Conservation (phyloP, 2,888 invertebrate genomes). For the Pecten maximus region DNA sequence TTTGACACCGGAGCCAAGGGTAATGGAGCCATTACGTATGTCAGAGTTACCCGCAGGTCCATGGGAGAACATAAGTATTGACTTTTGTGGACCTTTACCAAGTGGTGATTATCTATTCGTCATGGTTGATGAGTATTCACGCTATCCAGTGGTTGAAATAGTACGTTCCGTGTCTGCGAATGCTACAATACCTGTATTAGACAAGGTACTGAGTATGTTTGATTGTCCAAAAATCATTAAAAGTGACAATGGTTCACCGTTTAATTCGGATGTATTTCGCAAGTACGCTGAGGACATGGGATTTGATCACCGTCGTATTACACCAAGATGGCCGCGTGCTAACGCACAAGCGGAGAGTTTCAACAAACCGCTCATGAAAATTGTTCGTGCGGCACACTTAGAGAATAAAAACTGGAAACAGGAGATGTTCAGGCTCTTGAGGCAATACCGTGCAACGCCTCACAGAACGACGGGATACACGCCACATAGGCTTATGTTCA, state of each 20-base stretch:
- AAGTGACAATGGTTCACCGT: constrained; percentile 53
- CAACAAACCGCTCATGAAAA: constrained; percentile 46
- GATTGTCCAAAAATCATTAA: constrained; percentile 51
- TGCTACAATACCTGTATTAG: constrained; percentile 44
- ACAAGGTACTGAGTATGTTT: constrained; percentile 48
- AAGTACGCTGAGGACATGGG: constrained; percentile 45
- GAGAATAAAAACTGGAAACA: constrained; percentile 10
- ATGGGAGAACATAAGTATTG: constrained; percentile 42
- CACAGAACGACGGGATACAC: constrained; percentile 48
- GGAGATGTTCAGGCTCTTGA: constrained; percentile 34
- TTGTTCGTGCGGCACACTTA: constrained; percentile 38
- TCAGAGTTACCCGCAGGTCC: constrained; percentile 42
- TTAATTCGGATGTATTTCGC: constrained; percentile 45
- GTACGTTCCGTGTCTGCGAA: constrained; percentile 50
- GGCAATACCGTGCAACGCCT: constrained; percentile 45
- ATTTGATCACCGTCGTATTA: constrained; percentile 44
- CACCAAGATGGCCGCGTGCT: constrained; percentile 46
- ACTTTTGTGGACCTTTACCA: constrained; percentile 44
- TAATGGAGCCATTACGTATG: constrained; percentile 34
- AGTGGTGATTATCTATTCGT: constrained; percentile 43
- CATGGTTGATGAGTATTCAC: constrained; percentile 41
- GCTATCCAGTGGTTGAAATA: constrained; percentile 56
- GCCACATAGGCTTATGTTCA: constrained; percentile 51
- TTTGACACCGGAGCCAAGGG: background rate
- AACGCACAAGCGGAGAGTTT: constrained; percentile 47